phyloP scores from a whole-genome alignment of 2,888 invertebrate genomes.

The Sisyra nigra region DNA sequence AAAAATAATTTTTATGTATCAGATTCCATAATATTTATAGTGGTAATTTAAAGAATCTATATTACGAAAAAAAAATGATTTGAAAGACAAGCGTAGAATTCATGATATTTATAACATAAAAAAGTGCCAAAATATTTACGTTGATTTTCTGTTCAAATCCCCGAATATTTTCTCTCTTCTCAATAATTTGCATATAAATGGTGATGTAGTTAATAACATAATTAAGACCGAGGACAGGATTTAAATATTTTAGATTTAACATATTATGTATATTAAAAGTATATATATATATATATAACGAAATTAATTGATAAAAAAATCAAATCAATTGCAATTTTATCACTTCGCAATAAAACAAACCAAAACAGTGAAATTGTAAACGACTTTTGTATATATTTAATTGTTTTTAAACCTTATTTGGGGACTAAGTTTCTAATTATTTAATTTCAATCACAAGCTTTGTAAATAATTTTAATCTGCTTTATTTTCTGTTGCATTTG shows the following conservation, averaged over 20 bases:
- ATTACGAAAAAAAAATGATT: too few relatives aligned
- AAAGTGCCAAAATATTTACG: slow-evolving; percentile 4
- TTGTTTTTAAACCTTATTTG: not conserved
- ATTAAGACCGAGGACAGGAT: too few relatives aligned
- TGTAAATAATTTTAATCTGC: not conserved
- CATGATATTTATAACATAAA: too few relatives aligned
- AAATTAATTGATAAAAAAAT: slow-evolving; percentile 3
- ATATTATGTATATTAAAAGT: not conserved
- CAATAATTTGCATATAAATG: not conserved
- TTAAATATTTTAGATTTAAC: slow-evolving; percentile 1
- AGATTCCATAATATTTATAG: too few relatives aligned
- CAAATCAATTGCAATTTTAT: slow-evolving; percentile 5
- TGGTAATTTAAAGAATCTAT: too few relatives aligned
- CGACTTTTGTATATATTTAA: not conserved
- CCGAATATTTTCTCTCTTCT: not conserved
- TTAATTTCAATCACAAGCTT: not conserved
- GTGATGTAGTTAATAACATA: too few relatives aligned
- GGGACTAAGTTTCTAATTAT: not conserved
- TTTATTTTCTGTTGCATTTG: too few relatives aligned
- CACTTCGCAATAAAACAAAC: slow-evolving; percentile 7
- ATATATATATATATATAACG: not conserved
- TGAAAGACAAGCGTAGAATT: too few relatives aligned
- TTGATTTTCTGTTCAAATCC: slow-evolving; percentile 1
- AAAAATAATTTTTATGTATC: too few relatives aligned
- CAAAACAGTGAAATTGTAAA: slow-evolving; percentile 6